phyloP scores from a whole-genome alignment of 1,140 invertebrate species.

The Aphis craccivora region DNA sequence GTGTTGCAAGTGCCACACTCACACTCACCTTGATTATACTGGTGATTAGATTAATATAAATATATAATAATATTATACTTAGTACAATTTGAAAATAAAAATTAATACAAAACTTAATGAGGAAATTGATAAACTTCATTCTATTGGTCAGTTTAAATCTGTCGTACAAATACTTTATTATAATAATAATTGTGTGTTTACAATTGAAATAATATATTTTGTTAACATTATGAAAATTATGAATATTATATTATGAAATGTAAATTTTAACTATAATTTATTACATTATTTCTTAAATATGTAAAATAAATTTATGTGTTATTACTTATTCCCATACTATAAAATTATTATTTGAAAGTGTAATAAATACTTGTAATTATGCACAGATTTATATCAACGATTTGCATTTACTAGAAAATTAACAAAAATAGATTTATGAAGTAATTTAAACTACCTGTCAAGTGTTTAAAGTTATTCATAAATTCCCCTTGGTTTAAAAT shows the following conservation, averaged over 20 bases:
- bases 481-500: neutral
- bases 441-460: conserved; percentile 34
- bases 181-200: neutral
- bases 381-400: neutral
- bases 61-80: no score
- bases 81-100: no score
- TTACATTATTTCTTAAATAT: neutral
- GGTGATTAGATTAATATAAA: no score
- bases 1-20: no score
- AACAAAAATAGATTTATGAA: conserved; percentile 35
- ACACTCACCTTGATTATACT: no score
- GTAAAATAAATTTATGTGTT: neutral
- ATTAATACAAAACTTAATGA: neutral
- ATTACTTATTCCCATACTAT: neutral
- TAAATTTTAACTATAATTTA: conserved; percentile 11
- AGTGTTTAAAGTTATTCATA: neutral
- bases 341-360: neutral
- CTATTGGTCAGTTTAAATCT: neutral
- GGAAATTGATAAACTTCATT: neutral
- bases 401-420: conserved; percentile 5
- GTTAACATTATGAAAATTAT: neutral
- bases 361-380: conserved; percentile 18
- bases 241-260: neutral
- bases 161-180: neutral
- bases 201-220: neutral